Evolutionary conservation across 2,797 vertebrate genomes (phyloP).

Genomic region (Scarus forsteni): DNA sequence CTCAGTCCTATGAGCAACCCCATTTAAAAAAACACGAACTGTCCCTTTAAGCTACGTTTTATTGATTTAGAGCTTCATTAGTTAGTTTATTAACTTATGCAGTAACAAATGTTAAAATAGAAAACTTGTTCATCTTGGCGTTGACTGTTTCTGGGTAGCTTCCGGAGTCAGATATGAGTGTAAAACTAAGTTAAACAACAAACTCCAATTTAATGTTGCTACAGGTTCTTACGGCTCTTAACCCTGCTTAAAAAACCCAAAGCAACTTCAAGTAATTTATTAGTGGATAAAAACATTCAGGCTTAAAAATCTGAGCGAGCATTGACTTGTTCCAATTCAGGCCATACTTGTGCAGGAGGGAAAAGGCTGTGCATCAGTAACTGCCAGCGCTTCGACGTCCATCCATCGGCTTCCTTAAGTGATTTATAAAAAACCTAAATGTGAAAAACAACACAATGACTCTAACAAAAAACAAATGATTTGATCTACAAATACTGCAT

Average conservation of each 20-base stretch:
- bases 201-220: slow-evolving; percentile 40
- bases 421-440: slow-evolving; percentile 44
- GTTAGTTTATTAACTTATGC: slow-evolving; percentile 25
- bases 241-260: slow-evolving; percentile 54
- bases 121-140: slow-evolving; percentile 69
- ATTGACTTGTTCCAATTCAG: slow-evolving; percentile 67
- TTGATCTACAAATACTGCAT: slow-evolving; percentile 86
- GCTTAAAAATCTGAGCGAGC: slow-evolving; percentile 61
- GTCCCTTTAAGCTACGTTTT: neutral
- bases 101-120: slow-evolving; percentile 60
- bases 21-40: too few relatives aligned
- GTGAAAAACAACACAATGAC: slow-evolving; percentile 49
- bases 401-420: slow-evolving; percentile 53
- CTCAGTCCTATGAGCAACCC: too few relatives aligned
- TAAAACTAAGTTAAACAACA: slow-evolving; percentile 13
- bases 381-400: slow-evolving; percentile 20
- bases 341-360: slow-evolving; percentile 66
- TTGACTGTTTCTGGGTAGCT: slow-evolving; percentile 57
- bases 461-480: slow-evolving; percentile 65
- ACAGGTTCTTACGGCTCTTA: slow-evolving; percentile 45
- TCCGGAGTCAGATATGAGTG: slow-evolving; percentile 35
- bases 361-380: slow-evolving; percentile 67
- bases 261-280: slow-evolving; percentile 73
- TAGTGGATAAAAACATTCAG: slow-evolving; percentile 72
- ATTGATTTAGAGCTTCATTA: slow-evolving; percentile 27